Evolutionary conservation across 2,113 vertebrate species (phyloP), one percentile per base, ranked within the genome.

Genomic region (Oryzias curvinotus): DNA sequence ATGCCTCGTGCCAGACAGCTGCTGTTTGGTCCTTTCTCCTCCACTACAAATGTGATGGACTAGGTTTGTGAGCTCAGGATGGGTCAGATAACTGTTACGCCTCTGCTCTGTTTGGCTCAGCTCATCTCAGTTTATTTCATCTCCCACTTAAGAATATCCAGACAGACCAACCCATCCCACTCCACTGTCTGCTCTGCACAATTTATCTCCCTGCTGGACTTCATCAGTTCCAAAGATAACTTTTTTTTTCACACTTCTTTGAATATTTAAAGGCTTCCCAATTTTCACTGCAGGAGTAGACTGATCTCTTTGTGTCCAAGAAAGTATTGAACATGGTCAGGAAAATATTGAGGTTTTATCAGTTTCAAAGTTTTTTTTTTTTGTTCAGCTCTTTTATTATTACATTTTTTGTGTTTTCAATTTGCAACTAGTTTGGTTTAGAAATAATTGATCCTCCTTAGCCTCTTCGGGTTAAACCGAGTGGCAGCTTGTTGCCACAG

Each of bases 151-250:
- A 59, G 60, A 65, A 80, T 67, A 55, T 57, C 60, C 72, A 79
- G 71, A 62, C 56, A n/a, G 73, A 70, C 75, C n/a, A 57, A 71
- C 36, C 60, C 65, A 17, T 68, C 77, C 74, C 62, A 83, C 75
- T 75, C 61, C 73, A 77, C 74, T 75, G 79, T 85, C 78, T 85
- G 75, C 71, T 69, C 14, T 78, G 64, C 60, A 54, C 53, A 42
- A 58, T 81, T 77, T 44, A 67, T 83, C 81, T 77, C 45, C 67
- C 65, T 23, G 10, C 63, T 57, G 68, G 74, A 46, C 54, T 77
- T 63, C 62, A 65, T 73, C 54, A 65, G 50, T 19, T 59, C 30
- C 52, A 63, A 71, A 59, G 58, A 79, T 41, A 26, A 55, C 15
- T 70, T 68, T 45, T 64, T 64, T 30, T 48, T 42, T 47, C 6